These are phyloP conservation scores for Coenobita brevimanus DNA, from an alignment of 1,140 invertebrate genomes.

Conservation along the genomic window DNA sequence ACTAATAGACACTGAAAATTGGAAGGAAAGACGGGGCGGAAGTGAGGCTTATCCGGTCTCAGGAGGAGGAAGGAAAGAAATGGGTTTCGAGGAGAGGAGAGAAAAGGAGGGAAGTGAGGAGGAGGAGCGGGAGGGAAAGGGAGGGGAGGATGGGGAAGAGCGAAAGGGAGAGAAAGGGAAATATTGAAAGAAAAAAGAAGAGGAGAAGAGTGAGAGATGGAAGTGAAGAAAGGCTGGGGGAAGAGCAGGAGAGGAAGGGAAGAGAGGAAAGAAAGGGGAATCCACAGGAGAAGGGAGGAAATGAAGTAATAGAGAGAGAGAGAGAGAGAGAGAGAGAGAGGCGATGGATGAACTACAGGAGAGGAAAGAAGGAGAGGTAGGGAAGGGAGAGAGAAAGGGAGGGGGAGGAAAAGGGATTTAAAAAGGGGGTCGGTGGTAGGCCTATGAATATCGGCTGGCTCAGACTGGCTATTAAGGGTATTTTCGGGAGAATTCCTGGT, in stretches of 20 bases:
- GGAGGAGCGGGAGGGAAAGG: neutral
- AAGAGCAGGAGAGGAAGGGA: neutral
- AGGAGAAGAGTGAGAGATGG: too few species aligned
- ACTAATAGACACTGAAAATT: conserved; percentile 7
- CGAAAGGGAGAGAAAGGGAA: too few species aligned
- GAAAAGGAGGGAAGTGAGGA: neutral
- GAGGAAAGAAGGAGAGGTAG: too few species aligned
- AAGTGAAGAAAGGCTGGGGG: neutral
- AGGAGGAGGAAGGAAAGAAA: neutral
- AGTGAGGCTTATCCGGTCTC: conserved; percentile 22
- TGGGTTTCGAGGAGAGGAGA: neutral
- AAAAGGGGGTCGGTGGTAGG: conserved; percentile 3
- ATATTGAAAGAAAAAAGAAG: neutral
- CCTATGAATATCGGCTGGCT: neutral
- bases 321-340: too few species aligned
- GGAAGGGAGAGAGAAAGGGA: too few species aligned
- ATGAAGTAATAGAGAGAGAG: too few species aligned
- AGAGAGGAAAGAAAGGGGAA: too few species aligned
- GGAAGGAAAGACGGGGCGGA: conserved; percentile 31
- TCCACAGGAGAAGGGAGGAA: too few species aligned
- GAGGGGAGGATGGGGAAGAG: neutral
- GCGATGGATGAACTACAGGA: neutral
- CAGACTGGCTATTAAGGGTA: too few species aligned
- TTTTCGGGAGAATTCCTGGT: too few species aligned
- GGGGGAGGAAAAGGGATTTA: too few species aligned